Percentiles rank a stretch among this genome's conserved stretches.
These are phyloP conservation scores for Willisornis vidua DNA, from an alignment of 2,113 vertebrate species.

Conservation along the genomic window DNA sequence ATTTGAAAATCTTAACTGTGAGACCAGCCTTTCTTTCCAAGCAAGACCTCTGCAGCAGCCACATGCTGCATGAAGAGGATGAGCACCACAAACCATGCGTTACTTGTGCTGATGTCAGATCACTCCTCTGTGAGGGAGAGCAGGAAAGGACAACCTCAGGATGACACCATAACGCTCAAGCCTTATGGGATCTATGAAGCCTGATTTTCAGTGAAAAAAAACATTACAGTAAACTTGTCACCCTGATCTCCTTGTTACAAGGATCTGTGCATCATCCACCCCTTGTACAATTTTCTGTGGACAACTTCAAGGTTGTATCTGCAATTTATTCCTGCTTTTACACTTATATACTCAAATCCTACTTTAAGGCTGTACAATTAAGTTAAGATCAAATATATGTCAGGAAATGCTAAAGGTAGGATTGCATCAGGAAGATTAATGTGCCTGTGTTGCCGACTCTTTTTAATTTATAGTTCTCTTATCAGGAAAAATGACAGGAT, in stretches of 20 bases:
- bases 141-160: neutral
- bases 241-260: neutral
- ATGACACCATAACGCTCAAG: neutral
- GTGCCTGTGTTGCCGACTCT: neutral
- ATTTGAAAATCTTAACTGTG: accelerated
- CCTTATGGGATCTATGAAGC: neutral
- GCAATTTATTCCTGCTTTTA: neutral
- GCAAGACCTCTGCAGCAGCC: neutral
- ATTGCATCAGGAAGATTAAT: slow-evolving; percentile 31
- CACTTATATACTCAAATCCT: neutral
- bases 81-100: accelerated
- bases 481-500: slow-evolving; percentile 5
- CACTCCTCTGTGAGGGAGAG: accelerated
- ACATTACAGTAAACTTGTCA: neutral
- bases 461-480: slow-evolving; percentile 27
- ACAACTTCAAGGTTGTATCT: neutral
- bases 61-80: accelerated
- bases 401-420: slow-evolving; percentile 13
- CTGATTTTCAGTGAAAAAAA: neutral
- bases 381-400: neutral
- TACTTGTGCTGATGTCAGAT: neutral
- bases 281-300: neutral
- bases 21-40: neutral
- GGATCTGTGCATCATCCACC: neutral
- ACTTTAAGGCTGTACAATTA: slow-evolving; percentile 22